Conservation (phyloP, 2,113 vertebrate genomes). For the Meriones unguiculatus region DNA sequence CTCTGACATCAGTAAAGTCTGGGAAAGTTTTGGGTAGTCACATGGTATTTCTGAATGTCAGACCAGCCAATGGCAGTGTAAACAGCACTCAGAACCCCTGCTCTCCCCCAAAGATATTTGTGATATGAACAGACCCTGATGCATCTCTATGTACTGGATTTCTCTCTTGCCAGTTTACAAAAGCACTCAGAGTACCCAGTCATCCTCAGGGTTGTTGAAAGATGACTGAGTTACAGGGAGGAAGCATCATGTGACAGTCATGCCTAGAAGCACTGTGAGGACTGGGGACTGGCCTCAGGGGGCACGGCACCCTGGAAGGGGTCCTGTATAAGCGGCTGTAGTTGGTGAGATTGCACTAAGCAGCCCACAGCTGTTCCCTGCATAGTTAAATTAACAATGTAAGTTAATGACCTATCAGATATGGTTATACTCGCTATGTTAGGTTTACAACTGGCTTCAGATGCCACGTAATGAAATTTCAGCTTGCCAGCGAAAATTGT, state of each 20-base stretch:
- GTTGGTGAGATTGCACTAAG: background rate
- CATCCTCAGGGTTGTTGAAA: background rate
- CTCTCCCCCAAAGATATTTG: background rate
- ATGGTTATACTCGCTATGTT: background rate
- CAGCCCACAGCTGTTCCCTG: background rate
- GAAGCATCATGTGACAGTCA: background rate
- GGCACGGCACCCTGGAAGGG: background rate
- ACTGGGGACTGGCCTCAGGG: background rate
- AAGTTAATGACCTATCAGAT: slow-evolving; percentile 32
- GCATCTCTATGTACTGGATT: background rate
- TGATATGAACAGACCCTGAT: background rate
- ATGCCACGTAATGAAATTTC: slow-evolving; percentile 39
- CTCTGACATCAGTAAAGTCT: background rate
- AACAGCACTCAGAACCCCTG: background rate
- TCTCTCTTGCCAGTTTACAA: slow-evolving; percentile 13
- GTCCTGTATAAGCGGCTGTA: background rate
- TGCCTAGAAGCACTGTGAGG: background rate
- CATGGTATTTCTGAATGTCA: background rate
- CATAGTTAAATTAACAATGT: slow-evolving; percentile 57
- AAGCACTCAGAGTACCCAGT: background rate
- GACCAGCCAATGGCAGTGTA: background rate
- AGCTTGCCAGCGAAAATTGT: slow-evolving; percentile 45
- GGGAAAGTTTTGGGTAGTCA: background rate
- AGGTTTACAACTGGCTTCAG: slow-evolving; percentile 38
- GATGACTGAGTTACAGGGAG: background rate